These are phyloP conservation scores for Halcyon malimbica DNA, from an alignment of 2,113 vertebrate genomes.

Conservation along the genomic window DNA sequence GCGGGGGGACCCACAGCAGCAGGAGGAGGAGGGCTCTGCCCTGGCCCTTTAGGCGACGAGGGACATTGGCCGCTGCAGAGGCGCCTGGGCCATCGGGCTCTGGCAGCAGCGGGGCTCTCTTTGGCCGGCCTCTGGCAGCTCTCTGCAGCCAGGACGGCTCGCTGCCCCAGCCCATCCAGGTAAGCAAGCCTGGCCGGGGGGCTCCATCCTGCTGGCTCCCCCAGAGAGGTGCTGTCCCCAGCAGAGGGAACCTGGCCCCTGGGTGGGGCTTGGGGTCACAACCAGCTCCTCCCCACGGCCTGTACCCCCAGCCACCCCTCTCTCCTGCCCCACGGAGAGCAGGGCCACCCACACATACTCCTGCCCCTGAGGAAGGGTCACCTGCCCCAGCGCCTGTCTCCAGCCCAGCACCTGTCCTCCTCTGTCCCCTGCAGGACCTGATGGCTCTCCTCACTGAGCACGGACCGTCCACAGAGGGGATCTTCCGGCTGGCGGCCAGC, in stretches of 20 bases:
- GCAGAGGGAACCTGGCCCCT: neutral
- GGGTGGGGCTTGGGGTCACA: too few species aligned
- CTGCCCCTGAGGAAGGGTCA: neutral
- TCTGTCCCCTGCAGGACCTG: neutral
- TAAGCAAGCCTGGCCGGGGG: neutral
- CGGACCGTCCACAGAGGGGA: neutral
- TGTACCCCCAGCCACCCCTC: neutral
- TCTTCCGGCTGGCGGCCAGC: neutral
- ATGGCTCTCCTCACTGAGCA: neutral
- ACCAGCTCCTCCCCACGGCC: neutral
- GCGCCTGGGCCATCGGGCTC: accelerated
- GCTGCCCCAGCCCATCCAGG: neutral
- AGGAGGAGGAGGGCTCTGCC: neutral
- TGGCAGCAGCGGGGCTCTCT: neutral
- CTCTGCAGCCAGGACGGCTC: neutral
- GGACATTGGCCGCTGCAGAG: neutral
- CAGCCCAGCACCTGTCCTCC: neutral
- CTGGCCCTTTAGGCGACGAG: neutral
- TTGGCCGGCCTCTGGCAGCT: neutral
- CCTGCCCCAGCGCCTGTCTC: neutral
- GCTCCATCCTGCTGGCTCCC: neutral
- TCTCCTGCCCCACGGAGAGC: neutral
- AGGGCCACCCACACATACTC: neutral
- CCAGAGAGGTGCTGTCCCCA: neutral
- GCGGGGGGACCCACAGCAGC: too few species aligned